Percentiles rank a stretch among this genome's conserved stretches.
These are phyloP conservation scores for Oscheius myriophilus DNA, from an alignment of 2,888 invertebrate species.

Conservation along the genomic window DNA sequence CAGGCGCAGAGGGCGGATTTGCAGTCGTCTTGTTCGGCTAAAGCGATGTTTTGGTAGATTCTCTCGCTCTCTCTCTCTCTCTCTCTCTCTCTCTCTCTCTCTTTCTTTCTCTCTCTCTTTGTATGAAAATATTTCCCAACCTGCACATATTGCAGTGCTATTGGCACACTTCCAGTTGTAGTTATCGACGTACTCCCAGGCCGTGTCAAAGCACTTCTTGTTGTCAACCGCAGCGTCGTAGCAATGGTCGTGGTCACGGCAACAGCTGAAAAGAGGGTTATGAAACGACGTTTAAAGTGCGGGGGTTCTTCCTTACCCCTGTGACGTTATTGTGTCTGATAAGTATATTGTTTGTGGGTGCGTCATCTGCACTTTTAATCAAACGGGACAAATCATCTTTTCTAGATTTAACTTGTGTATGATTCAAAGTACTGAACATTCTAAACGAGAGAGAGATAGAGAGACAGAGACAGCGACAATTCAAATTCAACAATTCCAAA, in stretches of 20 bases:
- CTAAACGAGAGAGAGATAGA: too few relatives aligned
- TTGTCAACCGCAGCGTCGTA: constrained; percentile 65
- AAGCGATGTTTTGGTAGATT: constrained; percentile 9
- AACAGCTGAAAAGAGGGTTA: constrained; percentile 53
- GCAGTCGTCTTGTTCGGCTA: constrained; percentile 49
- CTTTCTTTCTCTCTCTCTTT: neutral
- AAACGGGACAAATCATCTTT: too few relatives aligned
- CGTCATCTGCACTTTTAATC: too few relatives aligned
- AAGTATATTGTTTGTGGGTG: too few relatives aligned
- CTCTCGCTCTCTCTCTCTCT: too few relatives aligned
- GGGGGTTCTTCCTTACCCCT: too few relatives aligned
- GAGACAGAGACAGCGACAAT: too few relatives aligned
- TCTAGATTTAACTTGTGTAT: too few relatives aligned
- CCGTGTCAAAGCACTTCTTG: constrained; percentile 58
- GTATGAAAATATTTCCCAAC: constrained; percentile 22
- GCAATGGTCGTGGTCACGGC: constrained; percentile 67
- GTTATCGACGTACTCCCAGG: constrained; percentile 63
- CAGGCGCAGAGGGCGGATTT: constrained; percentile 61
- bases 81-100: neutral
- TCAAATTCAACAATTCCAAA: too few relatives aligned
- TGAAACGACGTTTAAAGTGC: neutral
- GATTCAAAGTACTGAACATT: too few relatives aligned
- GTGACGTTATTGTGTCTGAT: too few relatives aligned
- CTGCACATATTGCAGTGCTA: constrained; percentile 47
- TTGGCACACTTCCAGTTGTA: constrained; percentile 57